Conservation (phyloP, 2,113 vertebrate species). For the Saimiri boliviensis region DNA sequence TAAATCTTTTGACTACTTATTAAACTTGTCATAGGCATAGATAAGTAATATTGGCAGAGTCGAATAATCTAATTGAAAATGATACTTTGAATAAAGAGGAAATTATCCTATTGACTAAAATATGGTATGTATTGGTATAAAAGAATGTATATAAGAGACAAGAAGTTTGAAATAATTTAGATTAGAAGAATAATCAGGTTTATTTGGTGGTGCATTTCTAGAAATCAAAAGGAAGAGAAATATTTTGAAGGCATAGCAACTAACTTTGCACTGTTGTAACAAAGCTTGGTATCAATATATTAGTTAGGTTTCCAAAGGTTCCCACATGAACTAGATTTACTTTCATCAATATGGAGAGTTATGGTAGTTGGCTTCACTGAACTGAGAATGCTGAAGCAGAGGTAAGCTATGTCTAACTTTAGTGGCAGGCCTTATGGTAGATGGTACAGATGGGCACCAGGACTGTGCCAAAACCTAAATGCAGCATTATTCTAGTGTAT, state of each 20-base stretch:
- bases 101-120: neutral
- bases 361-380: neutral
- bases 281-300: neutral
- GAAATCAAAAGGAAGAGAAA: neutral
- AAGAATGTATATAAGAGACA: neutral
- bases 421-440: neutral
- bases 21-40: neutral
- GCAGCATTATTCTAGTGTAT: neutral
- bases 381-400: neutral
- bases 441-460: neutral
- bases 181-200: neutral
- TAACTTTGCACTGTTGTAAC: neutral
- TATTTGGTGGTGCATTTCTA: neutral
- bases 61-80: neutral
- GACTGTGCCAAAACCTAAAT: neutral
- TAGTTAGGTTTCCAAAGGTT: neutral
- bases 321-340: neutral
- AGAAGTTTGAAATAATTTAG: neutral
- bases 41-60: neutral
- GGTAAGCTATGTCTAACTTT: neutral
- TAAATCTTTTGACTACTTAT: neutral
- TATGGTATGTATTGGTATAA: neutral
- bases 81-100: neutral
- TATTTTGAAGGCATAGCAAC: neutral
- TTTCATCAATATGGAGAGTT: neutral